Percentiles rank a stretch among this genome's conserved stretches.
Conservation (phyloP, 2,113 vertebrate genomes). For the Periophthalmus modestus region DNA sequence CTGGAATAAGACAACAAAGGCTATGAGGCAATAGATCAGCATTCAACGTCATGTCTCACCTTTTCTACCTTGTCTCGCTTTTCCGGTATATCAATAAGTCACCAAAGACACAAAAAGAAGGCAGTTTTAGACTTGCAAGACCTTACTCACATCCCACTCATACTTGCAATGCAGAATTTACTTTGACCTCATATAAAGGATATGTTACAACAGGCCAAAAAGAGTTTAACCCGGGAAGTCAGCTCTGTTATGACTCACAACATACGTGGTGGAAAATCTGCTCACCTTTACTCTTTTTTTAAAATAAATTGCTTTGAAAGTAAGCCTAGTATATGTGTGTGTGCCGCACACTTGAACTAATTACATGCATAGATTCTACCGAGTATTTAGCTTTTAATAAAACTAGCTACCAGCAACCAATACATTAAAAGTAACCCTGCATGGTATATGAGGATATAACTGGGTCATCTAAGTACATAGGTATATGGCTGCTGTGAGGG, state of each 20-base stretch:
- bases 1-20: constrained; percentile 8
- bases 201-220: constrained; percentile 11
- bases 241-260: constrained; percentile 4
- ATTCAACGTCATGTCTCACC: constrained; percentile 51
- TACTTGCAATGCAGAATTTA: constrained; percentile 14
- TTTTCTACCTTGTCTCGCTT: constrained; percentile 32
- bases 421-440: not conserved
- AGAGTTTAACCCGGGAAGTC: not conserved
- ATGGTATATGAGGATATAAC: not conserved
- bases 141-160: constrained; percentile 39
- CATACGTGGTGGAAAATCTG: not conserved
- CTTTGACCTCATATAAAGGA: constrained; percentile 12
- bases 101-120: constrained; percentile 48
- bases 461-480: not conserved
- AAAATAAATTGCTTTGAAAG: not conserved
- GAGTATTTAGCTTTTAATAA: not conserved
- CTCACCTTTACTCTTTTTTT: not conserved
- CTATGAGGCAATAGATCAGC: not conserved
- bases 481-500: not conserved
- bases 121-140: constrained; percentile 19
- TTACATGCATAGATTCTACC: no score
- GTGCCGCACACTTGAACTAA: no score
- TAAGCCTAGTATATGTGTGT: not conserved
- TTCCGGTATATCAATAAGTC: constrained; percentile 58
- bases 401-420: not conserved